These are phyloP conservation scores for Hydrozoanthus tunicans DNA, from an alignment of 64 coral and sea anemone genomes.

Conservation along the genomic window DNA sequence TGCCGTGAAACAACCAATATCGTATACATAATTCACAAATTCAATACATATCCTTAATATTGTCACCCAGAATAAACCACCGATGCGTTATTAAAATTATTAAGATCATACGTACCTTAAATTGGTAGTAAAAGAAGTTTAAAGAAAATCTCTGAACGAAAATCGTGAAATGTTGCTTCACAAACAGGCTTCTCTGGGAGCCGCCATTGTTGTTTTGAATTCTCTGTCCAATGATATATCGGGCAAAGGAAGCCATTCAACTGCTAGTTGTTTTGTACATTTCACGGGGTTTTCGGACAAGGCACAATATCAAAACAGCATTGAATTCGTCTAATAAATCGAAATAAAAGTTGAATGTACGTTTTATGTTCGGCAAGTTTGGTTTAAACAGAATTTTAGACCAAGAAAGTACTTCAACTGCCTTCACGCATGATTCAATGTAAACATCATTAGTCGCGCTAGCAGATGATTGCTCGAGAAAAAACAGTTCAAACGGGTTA, in stretches of 20 bases:
- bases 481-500: not conserved
- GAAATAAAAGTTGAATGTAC: not conserved
- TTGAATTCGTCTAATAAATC: conserved; percentile 21
- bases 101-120: conserved; percentile 6
- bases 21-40: conserved; percentile 11
- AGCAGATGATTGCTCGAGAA: not conserved
- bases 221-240: conserved; percentile 43
- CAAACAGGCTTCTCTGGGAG: not conserved
- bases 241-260: conserved; percentile 46
- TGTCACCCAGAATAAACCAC: not conserved
- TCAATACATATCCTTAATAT: not conserved
- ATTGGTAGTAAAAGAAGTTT: conserved; percentile 14
- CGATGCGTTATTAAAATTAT: conserved; percentile 15
- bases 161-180: conserved; percentile 8
- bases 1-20: not conserved
- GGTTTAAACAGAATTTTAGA: not conserved
- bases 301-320: conserved; percentile 36
- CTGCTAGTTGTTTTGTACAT: conserved; percentile 49
- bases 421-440: not conserved
- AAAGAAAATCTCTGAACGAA: conserved; percentile 16
- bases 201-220: conserved; percentile 24
- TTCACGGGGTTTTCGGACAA: conserved; percentile 29
- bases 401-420: not conserved
- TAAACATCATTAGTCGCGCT: conserved; percentile 7
- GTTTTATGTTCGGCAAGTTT: not conserved